phyloP scores from a whole-genome alignment of 2,113 vertebrate species.

The Nansenia antarctica region DNA sequence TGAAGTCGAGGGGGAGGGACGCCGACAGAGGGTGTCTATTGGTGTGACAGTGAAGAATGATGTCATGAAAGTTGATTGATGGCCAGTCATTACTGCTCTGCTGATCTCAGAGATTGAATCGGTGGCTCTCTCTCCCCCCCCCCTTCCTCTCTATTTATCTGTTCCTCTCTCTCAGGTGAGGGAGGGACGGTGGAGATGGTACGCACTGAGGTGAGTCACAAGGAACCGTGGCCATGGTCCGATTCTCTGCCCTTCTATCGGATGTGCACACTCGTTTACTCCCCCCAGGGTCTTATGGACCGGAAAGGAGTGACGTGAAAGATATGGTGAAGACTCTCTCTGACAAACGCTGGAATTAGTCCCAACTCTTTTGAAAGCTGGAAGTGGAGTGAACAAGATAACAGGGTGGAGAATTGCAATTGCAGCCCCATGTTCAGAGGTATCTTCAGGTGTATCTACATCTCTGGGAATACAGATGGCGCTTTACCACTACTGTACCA shows the following conservation, averaged over 20 bases:
- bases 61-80: slow-evolving; percentile 5
- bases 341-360: no score
- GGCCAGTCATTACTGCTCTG: background rate
- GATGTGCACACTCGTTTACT: no score
- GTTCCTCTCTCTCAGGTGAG: background rate
- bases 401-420: no score
- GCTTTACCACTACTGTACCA: no score
- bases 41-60: background rate
- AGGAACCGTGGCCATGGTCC: background rate
- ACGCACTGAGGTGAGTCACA: background rate
- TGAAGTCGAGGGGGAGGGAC: background rate
- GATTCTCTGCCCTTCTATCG: background rate
- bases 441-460: no score
- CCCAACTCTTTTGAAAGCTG: no score
- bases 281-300: no score
- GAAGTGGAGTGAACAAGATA: no score
- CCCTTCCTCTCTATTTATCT: background rate
- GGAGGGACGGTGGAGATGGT: background rate
- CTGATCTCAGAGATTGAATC: slow-evolving; percentile 33
- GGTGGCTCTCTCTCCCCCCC: slow-evolving; percentile 7
- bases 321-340: no score
- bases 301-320: no score
- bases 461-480: no score
- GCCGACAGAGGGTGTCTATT: slow-evolving; percentile 19
- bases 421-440: no score